Base-by-base conservation (phyloP, 2,113 vertebrate genomes). In the Columbina picui region DNA sequence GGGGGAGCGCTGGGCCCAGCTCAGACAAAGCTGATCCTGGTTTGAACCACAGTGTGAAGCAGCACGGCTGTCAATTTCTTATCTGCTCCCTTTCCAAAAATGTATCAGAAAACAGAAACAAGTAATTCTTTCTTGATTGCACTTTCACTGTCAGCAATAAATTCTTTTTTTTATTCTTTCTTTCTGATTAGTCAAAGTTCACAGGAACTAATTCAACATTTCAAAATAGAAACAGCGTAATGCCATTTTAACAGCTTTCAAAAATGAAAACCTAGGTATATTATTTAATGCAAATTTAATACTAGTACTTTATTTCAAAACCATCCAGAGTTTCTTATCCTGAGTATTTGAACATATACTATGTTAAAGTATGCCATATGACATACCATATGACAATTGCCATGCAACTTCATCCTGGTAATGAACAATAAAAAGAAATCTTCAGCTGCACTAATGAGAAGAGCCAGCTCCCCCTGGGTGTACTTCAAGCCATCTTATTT, bases 221-320 rank as follows among this genome's bases (percentile, higher is more conserved):
- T 89, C 34, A 63, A 84, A 94, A 64, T 2, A 69, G 59, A 86
- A 90, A 49, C 36, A 76, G 61, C 4, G 2, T 7, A 49, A 53
- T 50, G 45, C 52, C 34, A 77, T 27, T 87, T 68, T 10, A 65
- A 25, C 49, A 83, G 39, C 56, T 79, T 90, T 85, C 53, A 87
- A n/a, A 83, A 79, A 26, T 19, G 26, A 81, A 61, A 75, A 69
- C 14, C 30, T 82, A 38, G 6, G n/a, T 61, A 12, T 27, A 36
- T 39, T 75, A 82, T 21, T 77, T 47, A 64, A 84, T 56, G 26
- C 19, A 93, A 63, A 9, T 73, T 64, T 29, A 76, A 90, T 38
- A 71, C 59, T 90, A 85, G 53, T 32, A 83, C 16, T 90, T 82
- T 23, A 77, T 81, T 85, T 90, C 69, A 82, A 76, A 95, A 68